These are phyloP conservation scores for Conops quadrifasciatus DNA, from an alignment of 2,888 invertebrate species.

Conservation along the genomic window DNA sequence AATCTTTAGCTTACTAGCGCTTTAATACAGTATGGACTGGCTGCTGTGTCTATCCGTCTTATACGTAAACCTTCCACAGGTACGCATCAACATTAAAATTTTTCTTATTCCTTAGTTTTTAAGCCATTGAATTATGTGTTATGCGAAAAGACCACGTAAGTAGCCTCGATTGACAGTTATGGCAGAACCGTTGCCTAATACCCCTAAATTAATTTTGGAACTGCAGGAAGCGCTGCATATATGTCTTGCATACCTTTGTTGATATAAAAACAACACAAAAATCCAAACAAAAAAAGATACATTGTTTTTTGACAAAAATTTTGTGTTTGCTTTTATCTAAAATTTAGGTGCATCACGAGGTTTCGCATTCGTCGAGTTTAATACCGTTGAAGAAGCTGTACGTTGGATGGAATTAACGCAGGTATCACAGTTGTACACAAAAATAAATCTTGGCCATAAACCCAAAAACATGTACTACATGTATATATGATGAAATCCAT, in stretches of 20 bases:
- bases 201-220: constrained; percentile 38
- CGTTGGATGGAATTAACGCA: constrained; percentile 93
- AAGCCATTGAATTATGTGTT: constrained; percentile 10
- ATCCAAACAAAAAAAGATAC: constrained; percentile 50
- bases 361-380: constrained; percentile 94
- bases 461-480: neutral
- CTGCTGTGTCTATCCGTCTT: constrained; percentile 81
- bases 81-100: constrained; percentile 64
- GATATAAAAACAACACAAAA: constrained; percentile 40
- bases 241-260: constrained; percentile 24
- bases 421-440: constrained; percentile 54
- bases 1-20: constrained; percentile 76
- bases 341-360: constrained; percentile 90
- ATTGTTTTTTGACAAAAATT: constrained; percentile 65
- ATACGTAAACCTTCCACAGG: constrained; percentile 87
- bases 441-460: constrained; percentile 24
- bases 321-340: constrained; percentile 71
- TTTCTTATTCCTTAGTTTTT: constrained; percentile 7
- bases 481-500: constrained; percentile 1
- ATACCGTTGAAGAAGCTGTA: constrained; percentile 84
- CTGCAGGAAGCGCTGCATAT: constrained; percentile 29
- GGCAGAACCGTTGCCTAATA: constrained; percentile 19
- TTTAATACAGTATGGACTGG: constrained; percentile 76
- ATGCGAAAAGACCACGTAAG: constrained; percentile 32
- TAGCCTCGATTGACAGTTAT: constrained; percentile 12